phyloP scores from a whole-genome alignment of 2,113 vertebrate genomes.

The Thermophis baileyi region DNA sequence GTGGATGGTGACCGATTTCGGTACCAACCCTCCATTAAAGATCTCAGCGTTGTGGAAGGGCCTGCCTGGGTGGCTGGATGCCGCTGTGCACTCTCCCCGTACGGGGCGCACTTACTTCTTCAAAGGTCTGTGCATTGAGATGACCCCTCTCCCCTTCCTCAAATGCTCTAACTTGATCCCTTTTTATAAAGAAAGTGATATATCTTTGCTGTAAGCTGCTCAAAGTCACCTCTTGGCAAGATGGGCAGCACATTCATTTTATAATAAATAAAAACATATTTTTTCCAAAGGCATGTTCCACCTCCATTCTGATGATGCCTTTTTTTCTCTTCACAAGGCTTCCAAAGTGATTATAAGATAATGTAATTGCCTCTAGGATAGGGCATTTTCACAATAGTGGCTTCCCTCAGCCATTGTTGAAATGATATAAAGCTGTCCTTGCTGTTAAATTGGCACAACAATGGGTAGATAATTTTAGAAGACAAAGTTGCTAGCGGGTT shows the following conservation, averaged over 20 bases:
- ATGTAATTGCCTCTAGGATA: background rate
- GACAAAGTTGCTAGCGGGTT: background rate
- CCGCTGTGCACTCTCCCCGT: constrained; percentile 80
- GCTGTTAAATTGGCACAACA: background rate
- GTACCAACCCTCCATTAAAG: constrained; percentile 72
- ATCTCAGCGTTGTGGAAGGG: constrained; percentile 76
- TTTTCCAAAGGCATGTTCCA: background rate
- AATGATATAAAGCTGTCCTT: background rate
- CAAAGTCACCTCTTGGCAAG: background rate
- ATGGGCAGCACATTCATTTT: background rate
- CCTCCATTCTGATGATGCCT: background rate
- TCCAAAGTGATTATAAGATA: background rate
- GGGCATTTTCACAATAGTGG: background rate
- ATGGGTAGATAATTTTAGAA: background rate
- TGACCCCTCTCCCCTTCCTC: background rate
- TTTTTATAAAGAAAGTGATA: background rate
- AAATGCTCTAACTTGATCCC: too few relatives aligned
- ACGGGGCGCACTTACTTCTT: constrained; percentile 85
- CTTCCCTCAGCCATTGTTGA: background rate
- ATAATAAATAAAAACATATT: background rate
- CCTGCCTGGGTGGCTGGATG: constrained; percentile 79
- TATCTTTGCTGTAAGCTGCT: background rate
- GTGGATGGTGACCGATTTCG: constrained; percentile 83
- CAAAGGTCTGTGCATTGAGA: constrained; percentile 74
- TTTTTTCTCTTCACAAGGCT: too few relatives aligned